Base-by-base conservation (phyloP, 2,113 vertebrate species). In the Syngnathus scovelli region DNA sequence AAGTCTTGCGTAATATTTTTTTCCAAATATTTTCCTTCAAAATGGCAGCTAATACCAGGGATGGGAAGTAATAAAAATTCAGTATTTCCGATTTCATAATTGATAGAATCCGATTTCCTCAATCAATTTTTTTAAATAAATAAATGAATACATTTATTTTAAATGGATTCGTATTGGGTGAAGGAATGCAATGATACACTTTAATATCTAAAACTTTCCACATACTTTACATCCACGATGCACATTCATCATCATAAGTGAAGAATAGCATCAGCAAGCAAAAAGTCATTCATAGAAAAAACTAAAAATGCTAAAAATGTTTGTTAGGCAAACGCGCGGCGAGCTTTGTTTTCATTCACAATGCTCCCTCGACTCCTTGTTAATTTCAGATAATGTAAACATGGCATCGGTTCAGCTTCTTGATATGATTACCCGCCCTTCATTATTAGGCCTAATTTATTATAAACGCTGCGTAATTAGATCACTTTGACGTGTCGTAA, bases 381-480 rank as follows among this genome's bases (percentile, higher is more conserved):
- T 78, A 66, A 78, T 82, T 68, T 72, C 59, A 43, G 54, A 67
- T 54, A 75, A 66, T 75, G 72, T 79, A 74, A 83, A 83, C 69
- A 79, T 64, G 68, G 18, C 68, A 56, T 73, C 49, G 0, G 8
- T 69, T 67, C 52, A 67, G 44, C 72, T 70, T 63, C 69, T 69
- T 78, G 75, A 74, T 77, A 49, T 73, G 66, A 83, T 81, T 78
- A 82, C 51, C 70, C 43, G 37, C 68, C 72, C 54, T 61, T 74
- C 62, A 56, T 79, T 83, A 78, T 85, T 56, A 79, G 23, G 62
- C 74, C 43, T 52, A 77, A 78, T 82, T 83, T 83, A 60, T 75
- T 59, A 81, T 72, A 77, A 82, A 72, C 67, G 51, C 37, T 66
- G 43, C 68, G 21, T 83, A 85, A 84, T 82, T 71, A 74, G 52